Evolutionary conservation across 2,113 vertebrate genomes (phyloP), one percentile per base, ranked within the genome.

Genomic region (Callocephalon fimbriatum): DNA sequence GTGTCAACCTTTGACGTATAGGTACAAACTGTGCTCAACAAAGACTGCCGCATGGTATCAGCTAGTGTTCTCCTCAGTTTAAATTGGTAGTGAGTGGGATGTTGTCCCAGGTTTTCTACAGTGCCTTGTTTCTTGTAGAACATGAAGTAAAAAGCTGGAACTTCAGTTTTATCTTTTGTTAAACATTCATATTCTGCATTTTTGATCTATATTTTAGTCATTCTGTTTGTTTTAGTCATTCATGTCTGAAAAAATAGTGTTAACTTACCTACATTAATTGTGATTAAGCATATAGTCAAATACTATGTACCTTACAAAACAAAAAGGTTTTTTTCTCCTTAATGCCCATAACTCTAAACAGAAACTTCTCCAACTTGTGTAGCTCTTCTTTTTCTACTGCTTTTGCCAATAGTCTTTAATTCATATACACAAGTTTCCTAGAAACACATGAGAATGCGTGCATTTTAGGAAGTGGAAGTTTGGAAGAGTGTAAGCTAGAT

Each of bases 21-120:
- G 93, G 86, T 92, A 96, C 96, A 91, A 54, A 77, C 68, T 95
- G 95, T 96, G 38, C 96, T 95, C 16, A 45, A 35, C 35, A 71
- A 63, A 70, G 79, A 90, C 58, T 62, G 54, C 63, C 1, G 1
- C 50, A 14, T 61, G 27, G 62, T 58, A 35, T 90, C 59, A 77
- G 17, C 67, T 73, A 19, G 4, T 45, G 63, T 75, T 79, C 56
- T 44, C 12, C 27, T 61, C 48, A 14, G 25, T 76, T 84, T 63
- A 66, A 80, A 15, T 8, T 2, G 1, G 25, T 35, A 45, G 12
- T 9, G 45, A 86, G 68, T 40, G 40, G 11, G 11, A 66, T 0
- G 0, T 31, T 78, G 38, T 72, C 48, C 21, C 48, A 56, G 27
- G 27, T 86, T 91, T 82, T 79, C 67, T 50, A 10, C 31, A 58